Conservation (phyloP, 1,140 invertebrate species). For the Trichomalopsis sarcophagae region DNA sequence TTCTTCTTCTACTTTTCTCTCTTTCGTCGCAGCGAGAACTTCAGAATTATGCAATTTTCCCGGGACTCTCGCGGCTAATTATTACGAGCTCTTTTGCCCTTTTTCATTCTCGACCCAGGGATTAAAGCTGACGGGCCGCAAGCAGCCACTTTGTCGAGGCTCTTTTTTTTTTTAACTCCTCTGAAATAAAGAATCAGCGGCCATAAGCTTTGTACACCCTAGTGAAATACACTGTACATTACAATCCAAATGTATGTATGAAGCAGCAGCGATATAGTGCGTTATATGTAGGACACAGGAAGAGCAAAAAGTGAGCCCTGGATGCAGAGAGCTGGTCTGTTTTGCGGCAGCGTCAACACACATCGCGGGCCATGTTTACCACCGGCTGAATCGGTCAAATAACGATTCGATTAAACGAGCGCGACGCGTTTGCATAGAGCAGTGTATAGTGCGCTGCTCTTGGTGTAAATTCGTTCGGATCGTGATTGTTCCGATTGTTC, state of each 20-base stretch:
- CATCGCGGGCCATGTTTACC: not conserved
- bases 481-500: not conserved
- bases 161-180: conserved; percentile 27
- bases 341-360: not conserved
- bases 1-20: not conserved
- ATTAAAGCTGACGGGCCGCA: not conserved
- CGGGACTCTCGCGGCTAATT: conserved; percentile 20
- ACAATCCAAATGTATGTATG: no score
- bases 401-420: not conserved
- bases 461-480: not conserved
- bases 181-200: not conserved
- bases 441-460: no score
- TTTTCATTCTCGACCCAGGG: not conserved
- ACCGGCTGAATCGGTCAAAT: not conserved
- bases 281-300: not conserved
- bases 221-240: no score
- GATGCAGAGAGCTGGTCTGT: not conserved
- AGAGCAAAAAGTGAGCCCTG: not conserved
- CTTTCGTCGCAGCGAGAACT: not conserved
- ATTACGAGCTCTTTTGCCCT: conserved; percentile 18
- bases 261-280: not conserved
- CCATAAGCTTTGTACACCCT: not conserved
- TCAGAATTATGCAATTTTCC: conserved; percentile 35
- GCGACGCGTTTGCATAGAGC: not conserved
- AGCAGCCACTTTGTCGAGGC: not conserved